Base-by-base conservation (phyloP, 2,888 invertebrate species). In the Rhagium mordax region DNA sequence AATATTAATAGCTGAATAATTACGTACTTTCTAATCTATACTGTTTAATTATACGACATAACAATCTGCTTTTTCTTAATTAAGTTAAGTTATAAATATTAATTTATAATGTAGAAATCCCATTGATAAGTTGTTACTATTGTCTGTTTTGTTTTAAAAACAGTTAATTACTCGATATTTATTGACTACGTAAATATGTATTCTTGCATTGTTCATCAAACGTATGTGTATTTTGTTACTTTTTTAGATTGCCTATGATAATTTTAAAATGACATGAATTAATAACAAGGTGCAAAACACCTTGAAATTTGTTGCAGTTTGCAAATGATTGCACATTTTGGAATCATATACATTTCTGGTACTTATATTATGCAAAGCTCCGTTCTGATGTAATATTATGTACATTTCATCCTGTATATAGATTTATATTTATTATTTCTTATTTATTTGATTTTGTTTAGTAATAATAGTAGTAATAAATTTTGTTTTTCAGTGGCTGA, bases 371-470 rank as follows among this genome's bases (percentile, higher is more conserved):
- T 29, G 7, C 3, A 29, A 33, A 13, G 8, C 13, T 21, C 61
- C 20, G 3, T 13, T 41, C 13, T 18, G 41, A 33, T 33, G 33
- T 66, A 18, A 21, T 29, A 33, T 49, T 21, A 61, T 73, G 72
- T 72, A 72, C 57, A 69, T 51, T 59, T 48, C 48, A 57, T 64
- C 57, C 29, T 57, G 67, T 67, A 57, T 41, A 67, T 20, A 60
- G 24, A 70, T 59, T 60, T 73, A 49, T 73, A 73, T 70, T 73
- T 73, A 73, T 73, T 73, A 55, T 29, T 24, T 70, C 53, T 64
- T 73, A 73, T 73, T 73, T 73, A 73, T 73, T 73, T 62, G 41
- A 69, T 51, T 68, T 59, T 71, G 71, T 70, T 64, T 64, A 62
- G 29, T 33, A 33, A 57, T 65, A 18, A 41, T 65, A 13, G 6